These are phyloP conservation scores for Alligator mississippiensis DNA, from an alignment of 2,113 vertebrate genomes.

Conservation along the genomic window DNA sequence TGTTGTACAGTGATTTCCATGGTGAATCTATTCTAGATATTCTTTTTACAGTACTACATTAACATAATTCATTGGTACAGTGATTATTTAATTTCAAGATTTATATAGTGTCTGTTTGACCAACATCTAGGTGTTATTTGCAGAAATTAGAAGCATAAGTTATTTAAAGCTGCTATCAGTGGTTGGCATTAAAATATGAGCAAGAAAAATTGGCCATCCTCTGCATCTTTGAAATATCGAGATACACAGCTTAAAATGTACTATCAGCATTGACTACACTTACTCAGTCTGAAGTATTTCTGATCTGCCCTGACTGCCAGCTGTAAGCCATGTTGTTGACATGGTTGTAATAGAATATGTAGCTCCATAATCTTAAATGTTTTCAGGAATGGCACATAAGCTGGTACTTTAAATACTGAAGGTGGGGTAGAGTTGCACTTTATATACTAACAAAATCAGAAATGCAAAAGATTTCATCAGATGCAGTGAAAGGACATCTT, in stretches of 20 bases:
- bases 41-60: constrained; percentile 65
- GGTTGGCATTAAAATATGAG: constrained; percentile 70
- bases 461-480: no score
- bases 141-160: constrained; percentile 77
- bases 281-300: constrained; percentile 34
- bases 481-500: no score
- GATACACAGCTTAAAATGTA: constrained; percentile 63
- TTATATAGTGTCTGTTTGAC: constrained; percentile 61
- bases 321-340: constrained; percentile 34
- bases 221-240: constrained; percentile 66
- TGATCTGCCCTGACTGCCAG: constrained; percentile 40
- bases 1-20: background rate
- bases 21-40: constrained; percentile 14
- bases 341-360: background rate
- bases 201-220: constrained; percentile 66
- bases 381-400: accelerated
- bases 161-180: constrained; percentile 73
- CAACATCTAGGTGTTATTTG: constrained; percentile 69
- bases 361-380: background rate
- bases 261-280: constrained; percentile 71
- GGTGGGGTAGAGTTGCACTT: no score
- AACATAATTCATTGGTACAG: constrained; percentile 55
- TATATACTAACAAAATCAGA: no score
- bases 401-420: background rate
- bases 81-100: constrained; percentile 72